phyloP scores from a whole-genome alignment of 2,888 invertebrate genomes.

The Uloborus plumipes region DNA sequence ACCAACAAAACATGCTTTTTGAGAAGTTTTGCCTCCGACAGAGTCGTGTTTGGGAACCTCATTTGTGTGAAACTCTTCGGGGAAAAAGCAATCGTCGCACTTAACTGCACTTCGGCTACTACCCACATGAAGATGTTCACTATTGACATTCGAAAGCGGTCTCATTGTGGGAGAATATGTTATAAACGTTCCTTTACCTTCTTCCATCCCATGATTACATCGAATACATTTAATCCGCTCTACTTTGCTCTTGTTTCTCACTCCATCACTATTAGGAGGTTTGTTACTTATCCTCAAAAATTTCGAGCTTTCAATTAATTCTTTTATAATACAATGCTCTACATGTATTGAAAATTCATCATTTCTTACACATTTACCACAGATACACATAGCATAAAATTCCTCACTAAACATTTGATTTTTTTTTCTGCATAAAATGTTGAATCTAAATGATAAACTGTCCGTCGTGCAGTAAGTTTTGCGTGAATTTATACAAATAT shows the following conservation, averaged over 20 bases:
- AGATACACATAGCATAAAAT: constrained; percentile 3
- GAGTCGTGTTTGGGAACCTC: neutral
- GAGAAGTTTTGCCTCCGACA: neutral
- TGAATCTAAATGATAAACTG: no score
- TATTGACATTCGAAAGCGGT: neutral
- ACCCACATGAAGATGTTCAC: neutral
- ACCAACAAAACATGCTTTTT: neutral
- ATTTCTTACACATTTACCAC: neutral
- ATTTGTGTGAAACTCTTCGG: neutral
- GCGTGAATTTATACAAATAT: no score
- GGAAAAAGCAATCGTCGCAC: neutral
- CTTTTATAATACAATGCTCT: constrained; percentile 7
- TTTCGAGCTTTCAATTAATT: neutral
- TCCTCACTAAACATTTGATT: neutral
- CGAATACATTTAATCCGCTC: neutral
- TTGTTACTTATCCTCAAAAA: constrained; percentile 5
- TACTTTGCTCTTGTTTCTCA: neutral
- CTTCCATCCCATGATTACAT: constrained; percentile 12
- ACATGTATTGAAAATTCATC: neutral
- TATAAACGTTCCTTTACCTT: constrained; percentile 7
- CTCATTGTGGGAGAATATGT: constrained; percentile 4
- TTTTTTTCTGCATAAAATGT: no score
- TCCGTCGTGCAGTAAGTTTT: no score
- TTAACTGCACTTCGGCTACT: no score
- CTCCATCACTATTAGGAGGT: neutral